These are phyloP conservation scores for Valencia hispanica DNA, from an alignment of 2,797 vertebrate genomes.

Conservation along the genomic window DNA sequence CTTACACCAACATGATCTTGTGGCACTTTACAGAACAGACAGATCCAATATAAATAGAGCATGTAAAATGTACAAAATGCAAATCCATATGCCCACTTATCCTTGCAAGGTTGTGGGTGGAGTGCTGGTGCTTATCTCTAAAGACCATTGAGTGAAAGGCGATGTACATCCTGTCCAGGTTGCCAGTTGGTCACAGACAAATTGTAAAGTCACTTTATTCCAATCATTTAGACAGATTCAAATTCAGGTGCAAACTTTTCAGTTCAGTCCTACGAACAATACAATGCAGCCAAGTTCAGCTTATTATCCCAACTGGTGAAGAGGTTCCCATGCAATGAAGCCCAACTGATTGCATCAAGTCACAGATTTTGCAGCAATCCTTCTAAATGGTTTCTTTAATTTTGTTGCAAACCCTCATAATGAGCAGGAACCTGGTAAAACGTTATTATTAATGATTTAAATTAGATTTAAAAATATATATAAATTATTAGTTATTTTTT, in stretches of 20 bases:
- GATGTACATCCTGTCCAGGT: too few species aligned
- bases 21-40: not conserved
- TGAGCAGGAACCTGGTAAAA: not conserved
- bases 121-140: too few species aligned
- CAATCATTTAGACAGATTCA: not conserved
- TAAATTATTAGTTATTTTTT: too few species aligned
- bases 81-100: not conserved
- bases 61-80: too few species aligned
- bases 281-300: not conserved
- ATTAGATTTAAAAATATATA: too few species aligned
- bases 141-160: too few species aligned
- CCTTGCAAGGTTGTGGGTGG: too few species aligned
- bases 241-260: not conserved
- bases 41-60: not conserved
- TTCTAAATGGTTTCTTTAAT: not conserved
- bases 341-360: constrained; percentile 1
- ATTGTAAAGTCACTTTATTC: not conserved
- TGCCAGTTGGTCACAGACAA: too few species aligned
- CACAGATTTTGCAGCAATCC: not conserved
- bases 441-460: not conserved
- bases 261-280: not conserved
- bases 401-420: not conserved
- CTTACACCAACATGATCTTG: too few species aligned
- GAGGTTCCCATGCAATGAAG: not conserved
- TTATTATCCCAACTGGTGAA: not conserved